phyloP scores from a whole-genome alignment of 2,113 vertebrate genomes.

The Pelusios castaneus region DNA sequence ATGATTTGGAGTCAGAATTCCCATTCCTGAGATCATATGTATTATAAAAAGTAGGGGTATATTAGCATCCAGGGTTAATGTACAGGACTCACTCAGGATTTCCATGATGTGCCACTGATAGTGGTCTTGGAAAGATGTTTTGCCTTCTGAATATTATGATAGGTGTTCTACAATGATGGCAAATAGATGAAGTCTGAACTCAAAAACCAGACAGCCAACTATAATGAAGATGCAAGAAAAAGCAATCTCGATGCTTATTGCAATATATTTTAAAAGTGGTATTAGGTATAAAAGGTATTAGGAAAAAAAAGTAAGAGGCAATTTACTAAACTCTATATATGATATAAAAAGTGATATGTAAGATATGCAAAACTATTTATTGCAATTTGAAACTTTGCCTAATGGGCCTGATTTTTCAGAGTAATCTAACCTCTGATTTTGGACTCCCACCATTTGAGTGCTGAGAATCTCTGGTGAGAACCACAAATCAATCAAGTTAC shows the following conservation, averaged over 20 bases:
- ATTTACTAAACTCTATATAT: background rate
- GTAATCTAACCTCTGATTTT: background rate
- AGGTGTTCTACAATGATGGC: background rate
- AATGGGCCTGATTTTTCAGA: background rate
- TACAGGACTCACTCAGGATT: background rate
- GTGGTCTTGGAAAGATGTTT: background rate
- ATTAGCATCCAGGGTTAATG: background rate
- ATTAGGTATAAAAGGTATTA: background rate
- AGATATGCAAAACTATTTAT: background rate
- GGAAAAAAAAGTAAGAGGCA: background rate
- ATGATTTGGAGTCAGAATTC: background rate
- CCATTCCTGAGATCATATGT: background rate
- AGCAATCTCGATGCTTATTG: background rate
- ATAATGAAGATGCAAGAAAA: background rate
- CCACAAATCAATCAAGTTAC: background rate
- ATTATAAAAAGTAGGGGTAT: background rate
- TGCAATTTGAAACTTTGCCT: background rate
- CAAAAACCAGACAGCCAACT: background rate
- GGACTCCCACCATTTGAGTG: background rate
- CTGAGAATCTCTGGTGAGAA: background rate
- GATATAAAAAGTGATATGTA: background rate
- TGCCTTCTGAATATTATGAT: background rate
- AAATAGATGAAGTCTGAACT: background rate
- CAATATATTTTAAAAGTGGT: background rate
- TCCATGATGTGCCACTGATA: background rate